Evolutionary conservation across 1,140 invertebrate genomes (phyloP).

Genomic region (Acromyrmex heyeri): DNA sequence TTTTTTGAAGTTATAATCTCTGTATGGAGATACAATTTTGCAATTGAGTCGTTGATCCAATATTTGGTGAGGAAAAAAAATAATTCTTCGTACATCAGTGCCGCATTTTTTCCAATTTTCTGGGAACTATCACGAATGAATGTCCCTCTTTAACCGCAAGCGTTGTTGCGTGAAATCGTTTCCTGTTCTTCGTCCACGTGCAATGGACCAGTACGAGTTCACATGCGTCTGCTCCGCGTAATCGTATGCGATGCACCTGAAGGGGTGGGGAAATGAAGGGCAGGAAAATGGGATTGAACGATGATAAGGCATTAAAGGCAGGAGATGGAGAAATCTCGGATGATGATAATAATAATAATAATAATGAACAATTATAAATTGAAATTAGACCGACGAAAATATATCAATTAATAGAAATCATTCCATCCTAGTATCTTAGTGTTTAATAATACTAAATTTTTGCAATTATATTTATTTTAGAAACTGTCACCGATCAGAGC

Average conservation of each 20-base stretch:
- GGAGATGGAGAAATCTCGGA: background rate
- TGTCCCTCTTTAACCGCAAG: slow-evolving; percentile 38
- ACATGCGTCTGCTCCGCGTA: background rate
- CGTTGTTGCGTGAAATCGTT: slow-evolving; percentile 67
- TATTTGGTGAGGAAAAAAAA: background rate
- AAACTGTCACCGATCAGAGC: too few relatives aligned
- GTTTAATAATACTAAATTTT: too few relatives aligned
- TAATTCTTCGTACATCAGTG: background rate
- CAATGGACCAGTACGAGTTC: slow-evolving; percentile 42
- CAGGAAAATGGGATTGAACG: slow-evolving; percentile 15
- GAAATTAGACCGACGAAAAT: too few relatives aligned
- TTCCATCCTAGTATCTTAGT: too few relatives aligned
- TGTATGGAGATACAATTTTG: background rate
- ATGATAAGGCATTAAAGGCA: slow-evolving; percentile 25
- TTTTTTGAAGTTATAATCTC: slow-evolving; percentile 6
- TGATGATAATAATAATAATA: background rate
- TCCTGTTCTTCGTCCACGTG: slow-evolving; percentile 46
- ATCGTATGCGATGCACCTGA: slow-evolving; percentile 69
- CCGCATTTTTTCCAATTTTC: slow-evolving; percentile 20
- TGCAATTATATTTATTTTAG: too few relatives aligned
- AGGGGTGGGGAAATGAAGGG: background rate
- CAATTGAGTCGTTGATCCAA: background rate
- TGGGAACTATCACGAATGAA: slow-evolving; percentile 18
- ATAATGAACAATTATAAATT: too few relatives aligned
- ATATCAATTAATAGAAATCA: too few relatives aligned